A percentile compares a stretch with the other conserved stretches of the same genome.
These are phyloP conservation scores for Ceratotherium simum DNA, from an alignment of 2,113 vertebrate species.

Conservation along the genomic window DNA sequence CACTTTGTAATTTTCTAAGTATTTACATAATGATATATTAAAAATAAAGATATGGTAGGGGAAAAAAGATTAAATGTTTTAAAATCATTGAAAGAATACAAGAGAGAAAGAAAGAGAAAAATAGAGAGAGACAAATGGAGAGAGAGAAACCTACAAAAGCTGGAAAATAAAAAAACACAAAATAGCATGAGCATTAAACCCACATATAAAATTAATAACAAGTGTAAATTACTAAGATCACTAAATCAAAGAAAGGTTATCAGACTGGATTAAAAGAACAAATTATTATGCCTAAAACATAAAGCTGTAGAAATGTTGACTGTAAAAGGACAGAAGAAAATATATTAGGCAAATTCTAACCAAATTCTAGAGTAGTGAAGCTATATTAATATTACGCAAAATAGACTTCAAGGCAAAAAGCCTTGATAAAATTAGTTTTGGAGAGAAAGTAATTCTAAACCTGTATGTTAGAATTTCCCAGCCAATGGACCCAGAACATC, in stretches of 20 bases:
- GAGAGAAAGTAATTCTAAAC: neutral
- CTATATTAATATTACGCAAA: neutral
- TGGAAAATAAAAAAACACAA: neutral
- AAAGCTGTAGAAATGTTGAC: neutral
- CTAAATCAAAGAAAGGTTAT: neutral
- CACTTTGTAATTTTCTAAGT: neutral
- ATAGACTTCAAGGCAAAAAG: neutral
- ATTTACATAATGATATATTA: neutral
- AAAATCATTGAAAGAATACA: neutral
- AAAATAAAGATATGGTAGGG: neutral
- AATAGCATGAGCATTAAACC: neutral
- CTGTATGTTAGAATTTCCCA: neutral
- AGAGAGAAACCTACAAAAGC: neutral
- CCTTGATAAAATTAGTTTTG: neutral
- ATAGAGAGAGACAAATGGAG: neutral
- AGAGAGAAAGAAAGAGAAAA: neutral
- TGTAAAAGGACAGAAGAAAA: neutral
- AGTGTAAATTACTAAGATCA: neutral
- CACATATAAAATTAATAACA: neutral
- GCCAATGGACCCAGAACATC: neutral
- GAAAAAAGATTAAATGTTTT: neutral
- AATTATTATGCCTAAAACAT: neutral
- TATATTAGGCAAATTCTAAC: neutral
- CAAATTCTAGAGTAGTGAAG: neutral
- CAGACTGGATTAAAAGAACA: neutral